Evolutionary conservation across 2,797 vertebrate species (phyloP).

Genomic region (Lagodon rhomboides): DNA sequence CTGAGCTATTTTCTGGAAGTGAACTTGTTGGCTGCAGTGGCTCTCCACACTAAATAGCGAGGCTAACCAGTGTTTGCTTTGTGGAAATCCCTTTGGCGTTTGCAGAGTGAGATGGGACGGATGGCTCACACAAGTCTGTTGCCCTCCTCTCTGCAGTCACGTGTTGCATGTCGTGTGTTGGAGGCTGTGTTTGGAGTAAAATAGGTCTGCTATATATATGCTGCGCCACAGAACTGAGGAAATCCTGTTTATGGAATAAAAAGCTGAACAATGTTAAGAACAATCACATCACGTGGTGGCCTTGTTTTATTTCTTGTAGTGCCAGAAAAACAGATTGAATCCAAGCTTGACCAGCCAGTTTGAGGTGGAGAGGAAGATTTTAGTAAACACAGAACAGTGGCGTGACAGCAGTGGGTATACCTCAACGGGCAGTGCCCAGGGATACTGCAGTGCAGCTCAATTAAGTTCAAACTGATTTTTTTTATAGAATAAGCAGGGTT

Average conservation of each 20-base stretch:
- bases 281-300: background rate
- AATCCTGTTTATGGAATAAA: constrained; percentile 4
- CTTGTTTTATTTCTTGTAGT: constrained; percentile 1
- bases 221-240: constrained; percentile 2
- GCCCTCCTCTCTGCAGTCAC: constrained; percentile 48
- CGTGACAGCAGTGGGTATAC: background rate
- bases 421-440: background rate
- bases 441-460: background rate
- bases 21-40: constrained; percentile 78
- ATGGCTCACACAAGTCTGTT: constrained; percentile 67
- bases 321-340: background rate
- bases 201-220: constrained; percentile 18
- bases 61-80: constrained; percentile 88
- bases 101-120: constrained; percentile 74
- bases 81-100: constrained; percentile 84
- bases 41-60: constrained; percentile 82
- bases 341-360: background rate
- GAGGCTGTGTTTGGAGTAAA: constrained; percentile 36
- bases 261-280: background rate
- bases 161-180: constrained; percentile 43
- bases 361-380: constrained; percentile 2
- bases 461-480: too few species aligned
- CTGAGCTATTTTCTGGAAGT: constrained; percentile 75
- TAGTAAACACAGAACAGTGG: background rate
- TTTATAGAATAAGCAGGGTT: too few species aligned